Evolutionary conservation across 2,113 vertebrate species (phyloP).

Genomic region (Saimiri boliviensis): DNA sequence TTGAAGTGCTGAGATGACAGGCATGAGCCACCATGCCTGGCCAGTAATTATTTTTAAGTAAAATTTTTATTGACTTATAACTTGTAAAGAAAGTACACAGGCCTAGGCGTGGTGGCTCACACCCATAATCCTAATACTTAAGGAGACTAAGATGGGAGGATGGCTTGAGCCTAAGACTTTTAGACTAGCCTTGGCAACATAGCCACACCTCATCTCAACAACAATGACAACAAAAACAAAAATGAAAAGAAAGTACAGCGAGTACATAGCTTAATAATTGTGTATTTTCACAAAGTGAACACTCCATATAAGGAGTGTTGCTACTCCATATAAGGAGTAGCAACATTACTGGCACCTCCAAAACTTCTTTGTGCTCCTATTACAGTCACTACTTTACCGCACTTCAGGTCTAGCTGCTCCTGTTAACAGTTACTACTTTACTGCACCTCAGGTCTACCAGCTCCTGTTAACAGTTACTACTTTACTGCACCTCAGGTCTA

Average conservation of each 20-base stretch:
- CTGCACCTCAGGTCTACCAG: not conserved
- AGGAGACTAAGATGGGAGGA: too few species aligned
- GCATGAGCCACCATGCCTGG: too few species aligned
- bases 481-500: not conserved
- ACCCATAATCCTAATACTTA: too few species aligned
- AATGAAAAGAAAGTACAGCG: not conserved
- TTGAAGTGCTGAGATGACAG: too few species aligned
- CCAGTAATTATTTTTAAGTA: not conserved
- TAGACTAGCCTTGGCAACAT: too few species aligned
- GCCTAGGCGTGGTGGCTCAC: too few species aligned
- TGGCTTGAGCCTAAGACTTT: too few species aligned
- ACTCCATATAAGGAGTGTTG: too few species aligned
- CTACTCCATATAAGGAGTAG: not conserved
- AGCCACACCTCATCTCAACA: too few species aligned
- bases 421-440: not conserved
- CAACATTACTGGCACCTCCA: not conserved
- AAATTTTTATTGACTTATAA: not conserved
- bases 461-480: not conserved
- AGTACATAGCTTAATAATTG: not conserved
- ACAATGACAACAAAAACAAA: too few species aligned
- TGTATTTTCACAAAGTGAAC: not conserved
- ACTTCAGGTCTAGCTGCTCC: not conserved
- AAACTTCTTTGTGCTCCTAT: not conserved
- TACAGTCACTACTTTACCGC: not conserved
- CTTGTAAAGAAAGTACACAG: not conserved